Base-by-base conservation (phyloP, 2,797 vertebrate genomes). In the Brachymystax lenok region DNA sequence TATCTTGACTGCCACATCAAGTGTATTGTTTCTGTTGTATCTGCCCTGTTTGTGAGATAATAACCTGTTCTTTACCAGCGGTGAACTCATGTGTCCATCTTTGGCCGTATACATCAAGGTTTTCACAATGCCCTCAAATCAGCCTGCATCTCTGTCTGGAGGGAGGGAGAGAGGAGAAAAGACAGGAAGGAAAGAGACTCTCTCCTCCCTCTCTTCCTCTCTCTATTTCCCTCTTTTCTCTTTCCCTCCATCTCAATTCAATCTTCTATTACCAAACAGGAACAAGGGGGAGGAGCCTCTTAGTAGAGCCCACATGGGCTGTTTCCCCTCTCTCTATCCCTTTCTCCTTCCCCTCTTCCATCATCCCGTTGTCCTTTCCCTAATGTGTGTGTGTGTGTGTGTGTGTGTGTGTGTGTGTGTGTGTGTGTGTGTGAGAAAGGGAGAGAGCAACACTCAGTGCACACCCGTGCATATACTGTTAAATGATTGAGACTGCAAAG, bases 401-500 rank as follows among this genome's bases (percentile, higher is more conserved):
- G 73, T 70, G 79, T 79, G 63, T 30, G 69, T 70, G 67, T 73
- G 33, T 69, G 50, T 75, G 33, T 75, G 52, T 56, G 28, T 5
- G 56, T 63, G 72, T 73, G 56, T 74, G 73, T 70, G 79, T 78
- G 50, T 30, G 69, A 46, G 67, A 8, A 10, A 21, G 56, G 10
- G 21, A 24, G 21, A 24, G 71, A 79, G 87, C 86, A 86, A 92
- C 81, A 83, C 54, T 24, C 82, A 80, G 82, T 86, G 88, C 89
- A 89, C 86, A 83, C 82, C 87, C 85, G 84, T 69, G 75, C 90
- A 88, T 85, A 89, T 86, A 78, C 85, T 74, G 83, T 87, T 87
- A 90, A 92, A 90, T 90, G 90, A 92, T 86, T 88, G 86, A 91
- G 82, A 83, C 87, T 91, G 92, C 92, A 89, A 82, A 88, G 80